phyloP scores from a whole-genome alignment of 2,113 vertebrate species.

The Chroicocephalus ridibundus region DNA sequence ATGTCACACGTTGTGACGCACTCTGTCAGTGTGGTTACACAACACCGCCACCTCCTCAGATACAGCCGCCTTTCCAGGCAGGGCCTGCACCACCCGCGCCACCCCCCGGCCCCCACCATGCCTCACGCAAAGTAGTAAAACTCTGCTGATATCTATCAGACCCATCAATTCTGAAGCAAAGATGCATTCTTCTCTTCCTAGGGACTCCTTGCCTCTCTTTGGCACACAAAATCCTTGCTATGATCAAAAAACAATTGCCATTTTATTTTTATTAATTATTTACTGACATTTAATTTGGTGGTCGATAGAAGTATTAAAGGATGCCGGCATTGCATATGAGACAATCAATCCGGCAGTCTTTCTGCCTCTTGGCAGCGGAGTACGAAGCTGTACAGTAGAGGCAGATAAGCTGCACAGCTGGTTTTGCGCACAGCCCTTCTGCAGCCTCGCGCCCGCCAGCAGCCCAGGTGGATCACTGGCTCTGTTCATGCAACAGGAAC shows the following conservation, averaged over 20 bases:
- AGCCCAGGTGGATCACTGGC: background rate
- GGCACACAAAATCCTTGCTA: background rate
- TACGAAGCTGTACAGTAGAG: background rate
- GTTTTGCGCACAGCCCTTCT: background rate
- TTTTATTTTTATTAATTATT: slow-evolving; percentile 27
- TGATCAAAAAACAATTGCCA: background rate
- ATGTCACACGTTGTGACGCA: slow-evolving; percentile 55
- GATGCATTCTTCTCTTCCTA: background rate
- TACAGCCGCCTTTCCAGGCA: background rate
- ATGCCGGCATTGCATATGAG: background rate
- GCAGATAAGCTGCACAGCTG: background rate
- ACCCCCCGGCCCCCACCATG: background rate
- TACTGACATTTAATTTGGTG: background rate
- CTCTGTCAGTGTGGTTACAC: slow-evolving; percentile 48
- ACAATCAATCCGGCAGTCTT: background rate
- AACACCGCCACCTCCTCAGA: slow-evolving; percentile 44
- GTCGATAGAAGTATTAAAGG: background rate
- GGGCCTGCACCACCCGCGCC: background rate
- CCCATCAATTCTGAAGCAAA: background rate
- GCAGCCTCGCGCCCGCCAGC: background rate
- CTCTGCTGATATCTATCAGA: background rate
- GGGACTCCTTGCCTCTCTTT: background rate
- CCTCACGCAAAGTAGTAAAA: background rate
- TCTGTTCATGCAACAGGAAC: background rate
- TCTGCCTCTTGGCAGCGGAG: background rate